phyloP scores from a whole-genome alignment of 2,888 invertebrate genomes.

The Thecophora atra region DNA sequence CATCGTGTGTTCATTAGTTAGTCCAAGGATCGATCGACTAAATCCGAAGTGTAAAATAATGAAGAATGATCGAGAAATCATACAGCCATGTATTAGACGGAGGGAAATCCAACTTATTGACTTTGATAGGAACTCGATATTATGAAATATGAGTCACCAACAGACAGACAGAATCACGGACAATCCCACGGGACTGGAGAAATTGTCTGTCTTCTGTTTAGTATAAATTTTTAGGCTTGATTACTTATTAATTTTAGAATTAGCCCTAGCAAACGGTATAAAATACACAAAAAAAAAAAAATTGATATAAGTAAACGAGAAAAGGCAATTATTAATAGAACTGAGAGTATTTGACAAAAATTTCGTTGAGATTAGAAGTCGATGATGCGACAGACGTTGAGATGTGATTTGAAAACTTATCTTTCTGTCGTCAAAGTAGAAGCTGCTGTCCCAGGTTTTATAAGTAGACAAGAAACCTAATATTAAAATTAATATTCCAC shows the following conservation, averaged over 20 bases:
- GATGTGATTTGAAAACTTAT: too few relatives aligned
- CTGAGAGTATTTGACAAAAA: too few relatives aligned
- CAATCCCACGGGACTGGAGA: constrained; percentile 7
- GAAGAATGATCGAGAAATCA: background rate
- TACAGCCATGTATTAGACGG: too few relatives aligned
- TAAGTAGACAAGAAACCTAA: too few relatives aligned
- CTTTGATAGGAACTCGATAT: too few relatives aligned
- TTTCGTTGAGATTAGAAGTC: background rate
- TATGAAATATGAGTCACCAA: too few relatives aligned
- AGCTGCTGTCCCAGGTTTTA: too few relatives aligned
- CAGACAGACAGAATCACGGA: constrained; percentile 23
- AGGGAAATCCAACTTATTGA: too few relatives aligned
- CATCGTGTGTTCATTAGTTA: background rate
- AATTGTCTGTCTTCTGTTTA: constrained; percentile 13
- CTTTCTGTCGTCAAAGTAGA: too few relatives aligned
- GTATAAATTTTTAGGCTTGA: background rate
- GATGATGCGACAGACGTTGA: too few relatives aligned
- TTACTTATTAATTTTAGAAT: background rate
- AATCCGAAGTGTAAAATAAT: constrained; percentile 3
- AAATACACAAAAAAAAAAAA: background rate
- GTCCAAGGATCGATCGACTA: background rate
- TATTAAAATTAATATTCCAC: too few relatives aligned
- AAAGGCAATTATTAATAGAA: too few relatives aligned
- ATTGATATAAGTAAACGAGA: background rate
- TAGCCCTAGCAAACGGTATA: constrained; percentile 15